Conservation (phyloP, 2,113 vertebrate genomes). For the Urocitellus parryii region DNA sequence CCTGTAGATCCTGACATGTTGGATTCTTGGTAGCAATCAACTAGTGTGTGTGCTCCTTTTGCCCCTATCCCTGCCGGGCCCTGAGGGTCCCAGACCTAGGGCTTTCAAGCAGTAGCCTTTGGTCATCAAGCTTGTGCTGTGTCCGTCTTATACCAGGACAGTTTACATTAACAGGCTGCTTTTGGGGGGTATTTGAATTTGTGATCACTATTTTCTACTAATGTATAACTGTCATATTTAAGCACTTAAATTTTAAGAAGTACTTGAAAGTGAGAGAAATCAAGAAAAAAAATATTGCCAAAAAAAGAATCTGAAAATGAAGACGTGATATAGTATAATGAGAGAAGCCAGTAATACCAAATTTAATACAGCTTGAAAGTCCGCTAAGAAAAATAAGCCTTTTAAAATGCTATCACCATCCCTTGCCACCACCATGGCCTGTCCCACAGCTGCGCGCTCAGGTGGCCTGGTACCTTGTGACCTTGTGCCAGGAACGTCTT, state of each 20-base stretch:
- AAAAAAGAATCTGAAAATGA: background rate
- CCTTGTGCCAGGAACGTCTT: background rate
- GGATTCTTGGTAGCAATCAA: background rate
- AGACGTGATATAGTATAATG: background rate
- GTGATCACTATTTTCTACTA: background rate
- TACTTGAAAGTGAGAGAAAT: background rate
- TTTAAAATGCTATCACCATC: background rate
- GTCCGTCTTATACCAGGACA: too few species aligned
- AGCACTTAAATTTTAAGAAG: background rate
- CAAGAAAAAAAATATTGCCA: background rate
- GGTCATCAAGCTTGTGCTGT: background rate
- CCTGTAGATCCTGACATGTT: background rate
- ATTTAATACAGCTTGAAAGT: background rate
- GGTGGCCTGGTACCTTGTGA: background rate
- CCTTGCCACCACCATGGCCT: background rate
- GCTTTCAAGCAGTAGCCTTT: background rate
- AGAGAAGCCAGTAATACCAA: background rate
- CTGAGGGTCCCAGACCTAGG: rapidly evolving
- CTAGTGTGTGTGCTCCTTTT: too few species aligned
- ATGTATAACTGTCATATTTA: background rate
- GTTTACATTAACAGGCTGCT: background rate
- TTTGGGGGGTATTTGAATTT: background rate
- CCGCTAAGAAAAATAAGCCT: background rate
- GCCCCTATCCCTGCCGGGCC: rapidly evolving
- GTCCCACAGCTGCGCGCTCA: background rate